Percentiles rank a stretch among this genome's conserved stretches.
Evolutionary conservation across 2,113 vertebrate species (phyloP).

Genomic region (Phodopus roborovskii): DNA sequence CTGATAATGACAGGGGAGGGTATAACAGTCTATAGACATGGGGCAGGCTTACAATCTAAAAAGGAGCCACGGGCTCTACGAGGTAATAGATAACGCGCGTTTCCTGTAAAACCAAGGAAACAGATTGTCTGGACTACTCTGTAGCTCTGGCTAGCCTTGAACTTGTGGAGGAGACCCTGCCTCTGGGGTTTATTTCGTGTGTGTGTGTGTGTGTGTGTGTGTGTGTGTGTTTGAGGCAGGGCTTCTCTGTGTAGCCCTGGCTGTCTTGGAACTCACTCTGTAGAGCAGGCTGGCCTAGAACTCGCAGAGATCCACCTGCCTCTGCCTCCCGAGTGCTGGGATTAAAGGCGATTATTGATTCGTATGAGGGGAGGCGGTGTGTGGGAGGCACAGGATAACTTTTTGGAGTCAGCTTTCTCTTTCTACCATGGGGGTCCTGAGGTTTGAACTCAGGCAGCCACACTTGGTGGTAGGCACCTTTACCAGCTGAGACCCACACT

Average conservation of each 20-base stretch:
- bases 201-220: too few species aligned
- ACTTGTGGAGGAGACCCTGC: not conserved
- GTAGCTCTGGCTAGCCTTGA: not conserved
- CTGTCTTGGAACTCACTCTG: not conserved
- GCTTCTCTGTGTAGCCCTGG: not conserved
- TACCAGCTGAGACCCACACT: not conserved
- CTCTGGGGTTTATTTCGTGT: not conserved
- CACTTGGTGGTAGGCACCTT: not conserved
- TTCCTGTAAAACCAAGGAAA: conserved; percentile 15
- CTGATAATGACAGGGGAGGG: not conserved
- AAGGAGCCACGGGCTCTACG: not conserved
- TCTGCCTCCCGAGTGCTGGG: not conserved
- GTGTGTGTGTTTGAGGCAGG: not conserved
- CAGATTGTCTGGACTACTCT: not conserved
- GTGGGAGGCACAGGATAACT: not conserved
- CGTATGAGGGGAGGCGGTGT: not conserved
- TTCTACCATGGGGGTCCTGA: not conserved
- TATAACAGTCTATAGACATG: not conserved
- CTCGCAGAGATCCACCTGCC: not conserved
- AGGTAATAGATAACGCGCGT: not conserved
- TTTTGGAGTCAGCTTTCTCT: not conserved
- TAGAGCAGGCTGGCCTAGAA: not conserved
- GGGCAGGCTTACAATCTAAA: conserved; percentile 16
- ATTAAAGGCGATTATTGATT: not conserved
- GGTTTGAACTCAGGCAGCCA: not conserved